Conservation (phyloP, 92 coral and sea anemone genomes). For the Epizoanthus ramosus region DNA sequence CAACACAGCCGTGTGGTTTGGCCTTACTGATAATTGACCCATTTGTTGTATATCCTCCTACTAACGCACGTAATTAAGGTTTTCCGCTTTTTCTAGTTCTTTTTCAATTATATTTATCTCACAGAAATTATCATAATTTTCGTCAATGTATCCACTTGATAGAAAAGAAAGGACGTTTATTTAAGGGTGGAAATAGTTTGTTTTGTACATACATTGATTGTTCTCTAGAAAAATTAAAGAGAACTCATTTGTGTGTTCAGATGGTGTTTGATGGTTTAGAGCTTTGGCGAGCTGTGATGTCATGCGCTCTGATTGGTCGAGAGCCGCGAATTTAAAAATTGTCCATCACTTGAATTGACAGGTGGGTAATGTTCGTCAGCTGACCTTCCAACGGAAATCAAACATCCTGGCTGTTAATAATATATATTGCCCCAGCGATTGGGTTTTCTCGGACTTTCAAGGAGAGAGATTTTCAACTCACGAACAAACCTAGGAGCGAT, state of each 20-base stretch:
- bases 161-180: too few relatives aligned
- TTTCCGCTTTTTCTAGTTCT: too few relatives aligned
- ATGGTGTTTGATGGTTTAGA: conserved; percentile 20
- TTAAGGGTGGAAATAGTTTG: not conserved
- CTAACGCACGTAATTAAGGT: too few relatives aligned
- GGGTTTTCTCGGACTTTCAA: conserved; percentile 63
- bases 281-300: conserved; percentile 52
- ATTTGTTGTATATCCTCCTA: too few relatives aligned
- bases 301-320: conserved; percentile 76
- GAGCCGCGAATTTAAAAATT: conserved; percentile 8
- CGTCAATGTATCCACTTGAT: too few relatives aligned
- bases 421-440: conserved; percentile 49
- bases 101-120: too few relatives aligned
- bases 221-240: conserved; percentile 8
- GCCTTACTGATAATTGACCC: not conserved
- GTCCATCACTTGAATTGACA: conserved; percentile 51
- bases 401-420: conserved; percentile 48
- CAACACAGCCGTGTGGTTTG: not conserved
- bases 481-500: conserved; percentile 82
- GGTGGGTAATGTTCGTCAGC: conserved; percentile 81
- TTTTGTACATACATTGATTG: not conserved
- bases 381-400: conserved; percentile 62
- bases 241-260: conserved; percentile 28
- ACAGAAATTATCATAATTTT: too few relatives aligned
- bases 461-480: conserved; percentile 54